Conservation (phyloP, 92 coral and sea anemone genomes). For the Epizoanthus illoricatus region DNA sequence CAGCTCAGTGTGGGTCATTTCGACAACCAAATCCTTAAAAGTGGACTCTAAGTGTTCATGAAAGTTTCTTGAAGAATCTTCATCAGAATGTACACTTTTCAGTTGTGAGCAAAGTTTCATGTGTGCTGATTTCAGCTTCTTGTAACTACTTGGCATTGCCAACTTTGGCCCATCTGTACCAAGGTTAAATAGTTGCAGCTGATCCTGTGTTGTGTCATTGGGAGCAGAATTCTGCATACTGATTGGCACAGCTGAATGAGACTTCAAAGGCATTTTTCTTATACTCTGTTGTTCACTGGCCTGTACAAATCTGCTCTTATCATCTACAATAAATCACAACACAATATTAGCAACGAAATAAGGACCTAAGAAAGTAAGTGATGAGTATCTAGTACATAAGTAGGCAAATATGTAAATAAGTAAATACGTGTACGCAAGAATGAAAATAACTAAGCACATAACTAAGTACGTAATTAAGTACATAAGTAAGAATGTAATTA, state of each 20-base stretch:
- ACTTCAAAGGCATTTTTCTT: neutral
- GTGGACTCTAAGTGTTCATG: slow-evolving; percentile 45
- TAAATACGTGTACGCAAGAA: too few relatives aligned
- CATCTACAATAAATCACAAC: neutral
- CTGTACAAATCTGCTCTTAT: neutral
- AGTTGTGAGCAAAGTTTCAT: slow-evolving; percentile 56
- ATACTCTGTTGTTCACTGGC: neutral
- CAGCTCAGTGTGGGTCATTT: slow-evolving; percentile 42
- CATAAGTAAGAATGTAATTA: too few relatives aligned
- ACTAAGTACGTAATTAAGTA: too few relatives aligned
- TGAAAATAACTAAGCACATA: too few relatives aligned
- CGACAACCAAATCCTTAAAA: slow-evolving; percentile 39
- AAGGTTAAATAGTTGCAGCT: slow-evolving; percentile 48
- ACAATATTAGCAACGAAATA: neutral
- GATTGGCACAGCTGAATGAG: neutral
- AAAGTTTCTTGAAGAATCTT: slow-evolving; percentile 47
- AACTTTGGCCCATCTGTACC: slow-evolving; percentile 49
- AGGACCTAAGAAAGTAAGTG: too few relatives aligned
- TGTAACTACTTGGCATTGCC: slow-evolving; percentile 65
- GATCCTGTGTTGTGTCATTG: neutral
- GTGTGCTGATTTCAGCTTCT: slow-evolving; percentile 69
- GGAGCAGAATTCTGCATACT: too few relatives aligned
- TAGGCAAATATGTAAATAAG: too few relatives aligned
- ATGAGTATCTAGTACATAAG: too few relatives aligned
- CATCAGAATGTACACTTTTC: slow-evolving; percentile 17